Evolutionary conservation across 2,797 vertebrate species (phyloP), one percentile per base, ranked within the genome.

Genomic region (Parauchenoglanis ngamensis): DNA sequence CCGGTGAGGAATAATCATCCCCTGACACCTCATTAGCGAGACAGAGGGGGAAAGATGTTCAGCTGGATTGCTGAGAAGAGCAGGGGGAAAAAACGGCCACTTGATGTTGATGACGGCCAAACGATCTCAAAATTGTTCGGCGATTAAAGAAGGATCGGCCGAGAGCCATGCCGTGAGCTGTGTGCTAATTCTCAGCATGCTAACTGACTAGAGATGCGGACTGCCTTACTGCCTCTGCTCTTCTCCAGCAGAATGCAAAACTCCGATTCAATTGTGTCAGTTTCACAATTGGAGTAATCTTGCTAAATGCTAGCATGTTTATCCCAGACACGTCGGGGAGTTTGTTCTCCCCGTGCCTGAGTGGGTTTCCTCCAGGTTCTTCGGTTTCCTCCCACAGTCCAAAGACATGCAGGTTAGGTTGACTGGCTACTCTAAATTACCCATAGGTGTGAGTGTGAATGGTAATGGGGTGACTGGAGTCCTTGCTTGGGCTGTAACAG

Each of bases 1-100:
- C 61, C 19, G 25, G 54, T 28, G 75, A 31, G 40, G 65, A 83
- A 57, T 68, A 63, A 76, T 70, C 78, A 35, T 63, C 90, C 91
- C 89, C 52, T 5, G 89, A 83, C 63, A 31, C 87, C 88, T 91
- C 87, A 91, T 91, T 92, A 92, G 84, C 46, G 31, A 81, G 79
- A 49, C 79, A 78, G 72, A 89, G 87, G 81, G 88, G 88, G 88
- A 87, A 86, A 89, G 84, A 59, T 40, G 77, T 79, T 79, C 56
- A 1, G 8, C 54, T 79, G 54, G 56, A 54, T 31, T 54, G 88
- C 83, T 87, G 21, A 86, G 44, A 59, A 49, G 35, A 80, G 31
- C 31, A n/a, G 15, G 68, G 63, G 21, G 13, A 40, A 83, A 59
- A 21, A 72, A 85, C 28, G 59, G 72, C 78, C 28, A 72, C 63